phyloP scores from a whole-genome alignment of 2,888 invertebrate genomes.

The Caenorhabditis afra region DNA sequence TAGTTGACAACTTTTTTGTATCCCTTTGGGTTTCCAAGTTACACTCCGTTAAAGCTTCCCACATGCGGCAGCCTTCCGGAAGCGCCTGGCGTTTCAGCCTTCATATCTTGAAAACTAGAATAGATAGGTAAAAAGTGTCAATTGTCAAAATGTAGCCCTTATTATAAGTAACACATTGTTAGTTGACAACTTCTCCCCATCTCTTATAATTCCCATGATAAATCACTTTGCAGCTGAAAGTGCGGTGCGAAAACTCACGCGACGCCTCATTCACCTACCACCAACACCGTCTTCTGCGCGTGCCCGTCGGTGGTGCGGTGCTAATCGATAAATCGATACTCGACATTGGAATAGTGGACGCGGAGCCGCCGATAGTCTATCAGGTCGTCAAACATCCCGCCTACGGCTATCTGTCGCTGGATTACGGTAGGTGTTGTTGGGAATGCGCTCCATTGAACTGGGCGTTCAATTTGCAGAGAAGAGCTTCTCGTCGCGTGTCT shows the following conservation, averaged over 20 bases:
- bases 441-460: neutral
- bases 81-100: too few species aligned
- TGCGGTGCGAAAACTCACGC: slow-evolving; percentile 41
- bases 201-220: too few species aligned
- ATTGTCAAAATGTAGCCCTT: too few species aligned
- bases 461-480: slow-evolving; percentile 42
- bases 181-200: too few species aligned
- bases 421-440: slow-evolving; percentile 36
- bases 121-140: too few species aligned
- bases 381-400: slow-evolving; percentile 48
- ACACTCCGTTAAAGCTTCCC: too few species aligned
- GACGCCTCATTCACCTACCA: slow-evolving; percentile 26
- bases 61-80: too few species aligned
- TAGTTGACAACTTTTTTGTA: too few species aligned
- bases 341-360: slow-evolving; percentile 33
- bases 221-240: slow-evolving; percentile 32
- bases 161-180: too few species aligned
- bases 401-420: slow-evolving; percentile 49
- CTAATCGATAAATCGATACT: slow-evolving; percentile 54
- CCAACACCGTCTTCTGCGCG: slow-evolving; percentile 47
- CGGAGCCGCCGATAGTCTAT: slow-evolving; percentile 50
- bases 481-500: slow-evolving; percentile 41
- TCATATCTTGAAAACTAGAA: too few species aligned
- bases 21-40: too few species aligned
- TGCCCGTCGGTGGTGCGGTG: slow-evolving; percentile 65